Base-by-base conservation (phyloP, 1,140 invertebrate genomes). In the Archivesica marissinica region DNA sequence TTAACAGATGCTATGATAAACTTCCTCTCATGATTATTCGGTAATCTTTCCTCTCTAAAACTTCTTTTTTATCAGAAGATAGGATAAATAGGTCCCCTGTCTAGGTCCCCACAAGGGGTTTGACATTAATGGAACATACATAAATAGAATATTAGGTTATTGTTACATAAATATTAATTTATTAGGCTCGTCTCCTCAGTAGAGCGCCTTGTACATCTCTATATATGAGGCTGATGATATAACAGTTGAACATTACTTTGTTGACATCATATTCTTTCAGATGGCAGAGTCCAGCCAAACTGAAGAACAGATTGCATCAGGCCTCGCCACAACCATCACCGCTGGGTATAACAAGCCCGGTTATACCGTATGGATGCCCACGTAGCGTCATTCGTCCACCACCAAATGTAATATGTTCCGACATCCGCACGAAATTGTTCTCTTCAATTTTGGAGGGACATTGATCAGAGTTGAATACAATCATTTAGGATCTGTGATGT, bases 211-310 rank as follows among this genome's bases (percentile, higher is more conserved):
- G 30, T 66, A 66, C 7, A n/a, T 66, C 2, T 13, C 30, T 30
- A 2, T 2, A 6, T 66, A 30, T 6, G 30, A 9, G 11, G 28
- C 25, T 7, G 35, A 39, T 72, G 28, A 72, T 6, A 9, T 15
- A 15, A 4, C 28, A 41, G 20, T 35, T 6, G 35, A 72, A 23
- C 17, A 41, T 9, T 17, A 66, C 13, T 35, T 4, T 39, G 9
- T 20, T 15, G 9, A 72, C 23, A 44, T 6, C 4, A n/a, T 77
- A 35, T 25, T 38, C 59, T 38, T 70, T 61, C 54, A 83, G 80
- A 38, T 83, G 80, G 80, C 80, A 83, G 35, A 83, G 80, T 50
- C 80, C 80, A 39, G 80, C 80, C 3, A 74, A 75, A 23, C 39
- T 74, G 1, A n/a, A 35, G 77, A 35, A 68, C 33, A 59, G n/a